Evolutionary conservation across 2,113 vertebrate genomes (phyloP).

Genomic region (Myanophis thanlyinensis): DNA sequence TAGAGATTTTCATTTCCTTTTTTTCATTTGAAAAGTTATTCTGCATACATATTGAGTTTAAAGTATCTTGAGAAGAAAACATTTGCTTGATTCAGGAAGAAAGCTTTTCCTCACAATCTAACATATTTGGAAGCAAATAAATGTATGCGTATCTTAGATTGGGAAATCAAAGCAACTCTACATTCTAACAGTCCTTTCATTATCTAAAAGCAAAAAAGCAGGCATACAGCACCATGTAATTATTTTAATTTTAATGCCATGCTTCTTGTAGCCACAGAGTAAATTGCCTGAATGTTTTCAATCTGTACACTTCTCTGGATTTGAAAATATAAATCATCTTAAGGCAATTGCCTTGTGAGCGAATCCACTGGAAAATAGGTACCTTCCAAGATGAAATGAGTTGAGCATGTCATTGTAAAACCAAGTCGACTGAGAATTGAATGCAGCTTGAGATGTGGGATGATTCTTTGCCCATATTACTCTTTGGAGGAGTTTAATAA

Average conservation of each 20-base stretch:
- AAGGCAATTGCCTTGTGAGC: constrained; percentile 45
- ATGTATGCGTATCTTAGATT: constrained; percentile 44
- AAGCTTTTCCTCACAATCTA: constrained; percentile 52
- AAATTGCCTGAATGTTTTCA: constrained; percentile 35
- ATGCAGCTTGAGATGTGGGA: not conserved
- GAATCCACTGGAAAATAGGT: constrained; percentile 37
- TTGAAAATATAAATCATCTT: constrained; percentile 41
- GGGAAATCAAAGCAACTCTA: constrained; percentile 36
- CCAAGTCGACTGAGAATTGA: constrained; percentile 20
- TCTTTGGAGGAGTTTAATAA: not conserved
- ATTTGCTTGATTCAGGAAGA: constrained; percentile 39
- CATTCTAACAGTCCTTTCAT: constrained; percentile 41
- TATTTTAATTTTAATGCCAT: constrained; percentile 57
- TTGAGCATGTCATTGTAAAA: constrained; percentile 13
- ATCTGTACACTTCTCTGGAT: constrained; percentile 34
- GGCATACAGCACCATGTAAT: constrained; percentile 34
- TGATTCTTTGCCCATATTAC: not conserved
- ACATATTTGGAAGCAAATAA: constrained; percentile 46
- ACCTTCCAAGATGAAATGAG: constrained; percentile 14
- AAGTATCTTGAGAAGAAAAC: constrained; percentile 39
- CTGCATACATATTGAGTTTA: constrained; percentile 51
- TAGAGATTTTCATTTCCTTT: constrained; percentile 32
- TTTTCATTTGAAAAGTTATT: constrained; percentile 57
- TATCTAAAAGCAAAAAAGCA: constrained; percentile 49
- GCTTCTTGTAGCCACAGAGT: constrained; percentile 35